phyloP scores from a whole-genome alignment of 2,113 vertebrate species.

The Cnemophilus loriae region DNA sequence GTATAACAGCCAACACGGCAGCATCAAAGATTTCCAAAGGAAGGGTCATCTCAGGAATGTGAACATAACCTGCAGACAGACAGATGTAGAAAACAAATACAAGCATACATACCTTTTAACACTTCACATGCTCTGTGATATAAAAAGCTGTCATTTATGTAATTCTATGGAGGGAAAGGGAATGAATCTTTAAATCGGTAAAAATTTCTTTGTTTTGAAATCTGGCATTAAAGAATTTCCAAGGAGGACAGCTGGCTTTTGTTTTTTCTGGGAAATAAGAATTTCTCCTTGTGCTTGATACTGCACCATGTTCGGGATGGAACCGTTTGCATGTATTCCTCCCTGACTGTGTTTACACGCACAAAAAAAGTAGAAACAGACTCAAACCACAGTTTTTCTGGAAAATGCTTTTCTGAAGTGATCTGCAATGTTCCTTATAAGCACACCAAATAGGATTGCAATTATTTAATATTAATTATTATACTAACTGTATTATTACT shows the following conservation, averaged over 20 bases:
- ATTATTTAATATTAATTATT: neutral
- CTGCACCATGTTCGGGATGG: neutral
- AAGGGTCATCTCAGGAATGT: neutral
- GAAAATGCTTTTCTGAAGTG: neutral
- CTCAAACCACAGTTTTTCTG: neutral
- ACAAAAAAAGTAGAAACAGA: neutral
- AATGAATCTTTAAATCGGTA: neutral
- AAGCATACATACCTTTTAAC: accelerated
- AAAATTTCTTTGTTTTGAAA: neutral
- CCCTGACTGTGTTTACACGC: neutral
- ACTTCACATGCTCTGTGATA: neutral
- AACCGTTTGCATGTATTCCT: accelerated
- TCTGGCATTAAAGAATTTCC: neutral
- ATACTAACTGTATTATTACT: neutral
- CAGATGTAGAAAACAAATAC: neutral
- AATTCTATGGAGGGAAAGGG: neutral
- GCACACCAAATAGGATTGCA: neutral
- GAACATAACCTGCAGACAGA: neutral
- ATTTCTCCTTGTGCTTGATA: neutral
- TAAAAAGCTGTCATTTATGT: neutral
- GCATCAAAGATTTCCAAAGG: neutral
- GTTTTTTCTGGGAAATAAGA: neutral
- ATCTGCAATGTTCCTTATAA: neutral
- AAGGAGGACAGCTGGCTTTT: neutral
- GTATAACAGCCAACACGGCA: neutral